Conservation (phyloP, 2,113 vertebrate genomes). For the Ranitomeya imitator region DNA sequence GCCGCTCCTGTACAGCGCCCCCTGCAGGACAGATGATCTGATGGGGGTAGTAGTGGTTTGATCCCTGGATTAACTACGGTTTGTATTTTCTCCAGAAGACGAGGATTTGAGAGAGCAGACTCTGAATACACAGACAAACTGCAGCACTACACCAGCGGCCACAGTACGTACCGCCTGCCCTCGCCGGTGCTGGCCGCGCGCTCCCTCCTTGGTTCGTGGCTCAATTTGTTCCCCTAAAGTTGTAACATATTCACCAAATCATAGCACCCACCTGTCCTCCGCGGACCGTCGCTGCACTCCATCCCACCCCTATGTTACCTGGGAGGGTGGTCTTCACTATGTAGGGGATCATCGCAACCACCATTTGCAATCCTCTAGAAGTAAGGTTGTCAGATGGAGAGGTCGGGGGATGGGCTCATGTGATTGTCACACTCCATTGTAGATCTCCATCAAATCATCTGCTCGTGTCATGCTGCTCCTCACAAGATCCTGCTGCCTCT, state of each 20-base stretch:
- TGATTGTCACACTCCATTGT: not conserved
- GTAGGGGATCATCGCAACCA: no score
- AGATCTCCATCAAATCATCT: not conserved
- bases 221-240: conserved; percentile 56
- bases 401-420: not conserved
- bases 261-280: not conserved
- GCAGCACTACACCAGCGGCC: conserved; percentile 95
- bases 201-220: conserved; percentile 49
- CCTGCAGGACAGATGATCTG: not conserved
- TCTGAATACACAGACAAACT: conserved; percentile 96
- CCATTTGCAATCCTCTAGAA: no score
- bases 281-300: not conserved
- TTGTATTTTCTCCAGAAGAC: conserved; percentile 87
- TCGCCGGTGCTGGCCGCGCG: conserved; percentile 38
- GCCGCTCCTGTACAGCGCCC: not conserved
- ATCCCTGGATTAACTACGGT: conserved; percentile 69
- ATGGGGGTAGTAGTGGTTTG: not conserved
- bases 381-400: not conserved
- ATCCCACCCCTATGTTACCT: not conserved
- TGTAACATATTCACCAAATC: conserved; percentile 13
- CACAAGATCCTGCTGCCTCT: not conserved
- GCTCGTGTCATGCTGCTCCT: not conserved
- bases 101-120: conserved; percentile 86
- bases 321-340: no score
- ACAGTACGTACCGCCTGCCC: conserved; percentile 82